These are phyloP conservation scores for Vulpes ferrilata DNA, from an alignment of 2,113 vertebrate genomes.

Conservation along the genomic window DNA sequence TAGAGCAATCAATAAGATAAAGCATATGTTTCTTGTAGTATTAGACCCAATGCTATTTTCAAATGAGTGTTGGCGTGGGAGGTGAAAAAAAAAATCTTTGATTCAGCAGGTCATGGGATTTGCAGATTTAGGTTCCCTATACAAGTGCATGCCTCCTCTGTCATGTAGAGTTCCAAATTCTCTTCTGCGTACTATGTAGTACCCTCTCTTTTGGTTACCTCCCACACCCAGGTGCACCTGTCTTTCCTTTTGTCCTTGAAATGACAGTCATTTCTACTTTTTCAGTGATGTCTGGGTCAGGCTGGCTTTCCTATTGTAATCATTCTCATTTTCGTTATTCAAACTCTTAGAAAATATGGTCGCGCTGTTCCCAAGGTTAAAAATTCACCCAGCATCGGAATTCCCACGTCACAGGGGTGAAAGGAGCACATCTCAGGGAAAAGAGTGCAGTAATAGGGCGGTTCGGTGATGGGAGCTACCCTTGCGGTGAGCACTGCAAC, in stretches of 20 bases:
- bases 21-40: background rate
- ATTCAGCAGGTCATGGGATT: background rate
- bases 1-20: background rate
- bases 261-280: background rate
- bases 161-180: background rate
- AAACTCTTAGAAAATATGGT: background rate
- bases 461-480: too few relatives aligned
- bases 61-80: background rate
- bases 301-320: background rate
- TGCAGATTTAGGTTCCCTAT: background rate
- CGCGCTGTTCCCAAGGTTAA: background rate
- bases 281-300: background rate
- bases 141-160: background rate
- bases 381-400: background rate
- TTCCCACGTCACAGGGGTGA: background rate
- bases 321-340: background rate
- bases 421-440: background rate
- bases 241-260: background rate
- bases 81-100: background rate
- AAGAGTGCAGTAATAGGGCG: background rate
- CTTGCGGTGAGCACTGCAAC: too few relatives aligned
- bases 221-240: background rate
- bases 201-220: background rate
- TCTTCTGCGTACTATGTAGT: background rate
- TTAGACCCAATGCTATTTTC: background rate